Base-by-base conservation (phyloP, 2,888 invertebrate species). In the Steromphala cineraria region DNA sequence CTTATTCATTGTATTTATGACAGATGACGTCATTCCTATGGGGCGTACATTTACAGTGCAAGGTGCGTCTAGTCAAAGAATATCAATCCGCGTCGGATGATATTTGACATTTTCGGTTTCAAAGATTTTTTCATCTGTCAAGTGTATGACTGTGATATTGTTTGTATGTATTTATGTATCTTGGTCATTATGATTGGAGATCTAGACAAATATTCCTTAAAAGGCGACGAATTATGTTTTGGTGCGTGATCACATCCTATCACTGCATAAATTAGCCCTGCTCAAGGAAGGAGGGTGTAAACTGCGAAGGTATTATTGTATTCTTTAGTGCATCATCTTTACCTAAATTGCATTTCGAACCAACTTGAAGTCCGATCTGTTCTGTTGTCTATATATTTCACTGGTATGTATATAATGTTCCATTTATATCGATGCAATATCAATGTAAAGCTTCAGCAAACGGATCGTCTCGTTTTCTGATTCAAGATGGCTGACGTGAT, bases 251-350 rank as follows among this genome's bases (percentile, higher is more conserved):
- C 53, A 79, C 79, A 76, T 85, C 84, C 84, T 81, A 67, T 77
- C 24, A 77, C 79, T 82, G 83, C 82, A 85, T 85, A 85, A 78
- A 85, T 85, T 85, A 85, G 84, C 84, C 80, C 83, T 80, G 53
- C 74, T 78, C 31, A 36, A 79, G 83, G 79, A 79, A 79, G 79
- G 79, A 79, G 79, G 79, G 79, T 79, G 79, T 53, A 76, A 76
- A 76, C 76, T 13, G 71, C 71, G 71, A 71, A 71, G 71, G 40
- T 71, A 71, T 36, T 36, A 31, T 31, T 36, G 19, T 31, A 71
- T 36, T 71, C 19, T 19, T 71, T n/a, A 40, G 71, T 71, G 71
- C 36, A 71, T n/a, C 71, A 13, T 71, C 40, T 19, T 71, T 36
- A 28, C 36, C 7, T 71, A 36, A 36, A 19, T 19, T 21, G 21